phyloP scores from a whole-genome alignment of 2,797 vertebrate species.

The Catharus ustulatus region DNA sequence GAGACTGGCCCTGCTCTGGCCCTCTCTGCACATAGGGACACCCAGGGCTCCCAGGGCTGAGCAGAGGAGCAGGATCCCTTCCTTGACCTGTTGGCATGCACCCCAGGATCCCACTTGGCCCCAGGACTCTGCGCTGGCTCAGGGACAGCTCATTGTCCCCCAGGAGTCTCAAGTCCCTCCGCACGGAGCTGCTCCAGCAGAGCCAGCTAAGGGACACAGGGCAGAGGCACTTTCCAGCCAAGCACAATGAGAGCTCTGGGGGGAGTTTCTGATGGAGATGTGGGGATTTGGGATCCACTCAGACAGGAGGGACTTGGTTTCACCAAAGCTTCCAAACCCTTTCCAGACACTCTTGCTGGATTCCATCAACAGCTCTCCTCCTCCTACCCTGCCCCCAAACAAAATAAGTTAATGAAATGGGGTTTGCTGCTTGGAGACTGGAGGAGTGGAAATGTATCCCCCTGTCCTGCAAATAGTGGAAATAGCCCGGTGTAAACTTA shows the following conservation, averaged over 20 bases:
- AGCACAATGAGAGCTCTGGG: not conserved
- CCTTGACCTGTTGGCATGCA: not conserved
- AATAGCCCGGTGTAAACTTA: not conserved
- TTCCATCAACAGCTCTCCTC: not conserved
- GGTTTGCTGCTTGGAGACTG: not conserved
- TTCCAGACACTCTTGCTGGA: not conserved
- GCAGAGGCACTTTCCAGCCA: not conserved
- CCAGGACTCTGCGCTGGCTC: not conserved
- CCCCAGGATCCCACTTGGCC: not conserved
- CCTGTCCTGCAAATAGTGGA: not conserved
- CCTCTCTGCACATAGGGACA: not conserved
- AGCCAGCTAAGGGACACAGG: not conserved
- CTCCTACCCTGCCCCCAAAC: not conserved
- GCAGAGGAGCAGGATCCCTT: not conserved
- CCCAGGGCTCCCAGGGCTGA: not conserved
- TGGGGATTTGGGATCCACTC: not conserved
- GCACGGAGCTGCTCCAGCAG: not conserved
- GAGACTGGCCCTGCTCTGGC: too few relatives aligned
- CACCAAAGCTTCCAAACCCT: not conserved
- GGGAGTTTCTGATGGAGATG: not conserved
- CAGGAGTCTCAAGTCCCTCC: not conserved
- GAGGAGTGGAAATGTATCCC: not conserved
- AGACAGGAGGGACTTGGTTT: not conserved
- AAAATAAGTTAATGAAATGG: not conserved
- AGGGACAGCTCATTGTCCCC: not conserved